Percentiles rank a stretch among this genome's conserved stretches.
Conservation (phyloP, 2,888 invertebrate species). For the Drosophila diplacantha region DNA sequence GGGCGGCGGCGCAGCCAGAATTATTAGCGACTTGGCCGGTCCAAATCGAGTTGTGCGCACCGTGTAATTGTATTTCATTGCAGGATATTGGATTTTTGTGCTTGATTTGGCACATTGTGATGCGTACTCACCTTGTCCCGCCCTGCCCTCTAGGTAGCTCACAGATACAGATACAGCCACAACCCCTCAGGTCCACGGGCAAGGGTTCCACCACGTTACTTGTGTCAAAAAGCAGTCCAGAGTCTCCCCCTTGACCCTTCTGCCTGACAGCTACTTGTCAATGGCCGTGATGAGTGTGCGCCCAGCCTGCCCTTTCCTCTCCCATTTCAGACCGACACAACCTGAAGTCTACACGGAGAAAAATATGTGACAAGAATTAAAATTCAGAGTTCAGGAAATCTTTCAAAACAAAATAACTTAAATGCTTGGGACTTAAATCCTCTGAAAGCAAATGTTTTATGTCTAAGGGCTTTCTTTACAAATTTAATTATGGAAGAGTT, state of each 20-base stretch:
- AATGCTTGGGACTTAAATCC: not conserved
- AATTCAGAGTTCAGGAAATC: not conserved
- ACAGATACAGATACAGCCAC: not conserved
- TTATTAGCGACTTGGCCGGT: constrained; percentile 18
- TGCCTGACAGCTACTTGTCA: constrained; percentile 71
- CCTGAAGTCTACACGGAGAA: constrained; percentile 3
- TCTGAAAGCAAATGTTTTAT: not conserved
- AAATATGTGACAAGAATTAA: not conserved
- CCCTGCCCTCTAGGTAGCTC: not conserved
- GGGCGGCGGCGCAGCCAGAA: constrained; percentile 23
- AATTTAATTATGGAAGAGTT: not conserved
- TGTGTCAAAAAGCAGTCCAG: constrained; percentile 58
- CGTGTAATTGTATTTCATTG: constrained; percentile 64
- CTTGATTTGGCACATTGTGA: constrained; percentile 69
- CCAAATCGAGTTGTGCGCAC: constrained; percentile 30
- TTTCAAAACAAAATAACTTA: not conserved
- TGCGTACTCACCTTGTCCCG: constrained; percentile 22
- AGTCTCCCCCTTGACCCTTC: constrained; percentile 44
- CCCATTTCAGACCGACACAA: not conserved
- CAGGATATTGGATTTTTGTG: constrained; percentile 69
- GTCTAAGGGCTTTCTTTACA: too few species aligned
- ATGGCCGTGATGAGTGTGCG: constrained; percentile 60
- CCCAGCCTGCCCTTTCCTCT: constrained; percentile 3
- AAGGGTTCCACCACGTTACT: constrained; percentile 40
- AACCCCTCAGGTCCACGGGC: constrained; percentile 8